phyloP scores from a whole-genome alignment of 2,888 invertebrate genomes.

The Erynnis tages region DNA sequence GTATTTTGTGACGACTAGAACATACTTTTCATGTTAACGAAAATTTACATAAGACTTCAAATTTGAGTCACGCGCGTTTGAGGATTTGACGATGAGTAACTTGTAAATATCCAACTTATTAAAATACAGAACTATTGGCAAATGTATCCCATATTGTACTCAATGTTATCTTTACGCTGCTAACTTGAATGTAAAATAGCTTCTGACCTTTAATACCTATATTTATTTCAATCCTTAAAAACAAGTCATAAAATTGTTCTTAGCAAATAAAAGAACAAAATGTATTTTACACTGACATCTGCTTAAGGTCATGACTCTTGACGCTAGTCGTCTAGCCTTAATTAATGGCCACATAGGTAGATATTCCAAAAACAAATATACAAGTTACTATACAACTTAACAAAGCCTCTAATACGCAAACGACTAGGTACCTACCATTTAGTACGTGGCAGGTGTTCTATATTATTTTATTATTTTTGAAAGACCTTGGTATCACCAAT shows the following conservation, averaged over 20 bases:
- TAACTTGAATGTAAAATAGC: constrained; percentile 23
- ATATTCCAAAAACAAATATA: not conserved
- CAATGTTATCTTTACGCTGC: constrained; percentile 7
- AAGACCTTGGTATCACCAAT: too few species aligned
- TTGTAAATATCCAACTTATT: constrained; percentile 16
- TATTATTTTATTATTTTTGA: too few species aligned
- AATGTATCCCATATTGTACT: constrained; percentile 8
- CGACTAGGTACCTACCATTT: too few species aligned
- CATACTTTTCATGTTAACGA: too few species aligned
- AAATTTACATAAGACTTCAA: constrained; percentile 3
- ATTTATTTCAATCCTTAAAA: constrained; percentile 5
- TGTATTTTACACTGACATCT: not conserved
- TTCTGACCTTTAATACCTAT: constrained; percentile 19
- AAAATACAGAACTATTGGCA: constrained; percentile 22
- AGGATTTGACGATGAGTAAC: constrained; percentile 21
- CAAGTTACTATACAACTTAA: too few species aligned
- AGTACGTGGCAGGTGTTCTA: too few species aligned
- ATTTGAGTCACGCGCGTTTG: constrained; percentile 19
- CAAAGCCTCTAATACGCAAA: too few species aligned
- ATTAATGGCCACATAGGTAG: not conserved
- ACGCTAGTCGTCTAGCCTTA: not conserved
- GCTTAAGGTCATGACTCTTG: constrained; percentile 3
- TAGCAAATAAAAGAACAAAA: not conserved
- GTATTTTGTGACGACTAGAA: not conserved
- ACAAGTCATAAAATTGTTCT: not conserved